Percentiles rank a stretch among this genome's conserved stretches.
These are phyloP conservation scores for Acleris emargana DNA, from an alignment of 2,888 invertebrate species.

Conservation along the genomic window DNA sequence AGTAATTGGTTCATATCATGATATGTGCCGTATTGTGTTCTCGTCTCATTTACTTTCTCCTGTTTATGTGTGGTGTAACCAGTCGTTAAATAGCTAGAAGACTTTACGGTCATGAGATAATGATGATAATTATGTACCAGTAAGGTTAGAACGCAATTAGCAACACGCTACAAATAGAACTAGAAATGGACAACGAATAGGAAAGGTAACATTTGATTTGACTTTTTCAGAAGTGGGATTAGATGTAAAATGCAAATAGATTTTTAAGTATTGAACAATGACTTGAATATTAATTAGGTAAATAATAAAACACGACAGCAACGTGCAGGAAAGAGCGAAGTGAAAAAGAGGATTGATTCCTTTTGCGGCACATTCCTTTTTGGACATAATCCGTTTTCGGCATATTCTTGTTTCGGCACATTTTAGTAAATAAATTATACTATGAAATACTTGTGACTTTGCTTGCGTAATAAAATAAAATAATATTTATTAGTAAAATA, in stretches of 20 bases:
- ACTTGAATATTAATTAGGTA: too few species aligned
- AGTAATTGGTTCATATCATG: conserved; percentile 31
- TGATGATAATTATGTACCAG: conserved; percentile 16
- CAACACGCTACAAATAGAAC: conserved; percentile 12
- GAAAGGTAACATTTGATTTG: not conserved
- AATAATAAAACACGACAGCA: too few species aligned
- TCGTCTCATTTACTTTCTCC: conserved; percentile 20
- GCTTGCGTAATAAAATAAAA: too few species aligned
- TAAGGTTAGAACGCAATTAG: conserved; percentile 17
- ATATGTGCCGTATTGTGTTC: conserved; percentile 13
- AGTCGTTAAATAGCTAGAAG: conserved; percentile 8
- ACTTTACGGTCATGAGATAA: conserved; percentile 11
- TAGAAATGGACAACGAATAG: not conserved
- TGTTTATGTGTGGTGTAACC: conserved; percentile 5
- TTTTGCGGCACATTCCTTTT: too few species aligned
- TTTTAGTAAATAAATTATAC: too few species aligned
- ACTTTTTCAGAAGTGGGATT: not conserved
- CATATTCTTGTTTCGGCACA: too few species aligned
- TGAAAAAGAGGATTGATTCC: too few species aligned
- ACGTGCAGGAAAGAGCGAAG: too few species aligned
- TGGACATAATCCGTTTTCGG: too few species aligned
- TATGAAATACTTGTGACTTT: too few species aligned
- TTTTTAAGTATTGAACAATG: too few species aligned
- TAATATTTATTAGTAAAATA: too few species aligned
- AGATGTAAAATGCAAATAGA: not conserved